phyloP scores from a whole-genome alignment of 2,113 vertebrate species.

The Trinectes maculatus region DNA sequence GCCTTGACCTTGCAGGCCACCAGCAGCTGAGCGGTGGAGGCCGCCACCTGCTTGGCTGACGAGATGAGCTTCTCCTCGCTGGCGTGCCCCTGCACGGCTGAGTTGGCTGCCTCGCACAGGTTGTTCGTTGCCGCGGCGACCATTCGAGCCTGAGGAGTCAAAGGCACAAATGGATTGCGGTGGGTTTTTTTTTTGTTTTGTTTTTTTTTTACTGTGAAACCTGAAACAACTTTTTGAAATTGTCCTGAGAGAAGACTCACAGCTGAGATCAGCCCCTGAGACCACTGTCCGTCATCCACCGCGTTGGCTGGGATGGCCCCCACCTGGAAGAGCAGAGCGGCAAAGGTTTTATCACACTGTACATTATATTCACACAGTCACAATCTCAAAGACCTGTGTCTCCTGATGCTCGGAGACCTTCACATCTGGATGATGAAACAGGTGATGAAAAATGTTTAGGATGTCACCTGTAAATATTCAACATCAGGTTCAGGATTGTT shows the following conservation, averaged over 20 bases:
- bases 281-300: conserved; percentile 98
- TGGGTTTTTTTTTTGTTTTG: too few species aligned
- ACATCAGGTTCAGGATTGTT: too few species aligned
- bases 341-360: not conserved
- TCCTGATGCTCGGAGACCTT: too few species aligned
- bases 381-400: too few species aligned
- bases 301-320: conserved; percentile 93
- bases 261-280: conserved; percentile 97
- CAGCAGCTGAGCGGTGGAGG: conserved; percentile 94
- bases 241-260: conserved; percentile 82
- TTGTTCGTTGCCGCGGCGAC: conserved; percentile 97
- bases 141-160: conserved; percentile 88
- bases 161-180: not conserved
- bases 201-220: too few species aligned
- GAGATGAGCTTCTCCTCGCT: conserved; percentile 98
- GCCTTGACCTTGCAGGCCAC: conserved; percentile 99
- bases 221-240: too few species aligned
- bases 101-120: conserved; percentile 93
- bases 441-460: not conserved
- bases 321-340: conserved; percentile 80
- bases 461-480: too few species aligned
- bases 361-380: too few species aligned
- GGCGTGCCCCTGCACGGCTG: conserved; percentile 93
- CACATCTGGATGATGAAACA: too few species aligned
- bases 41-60: conserved; percentile 95